Evolutionary conservation across 2,113 vertebrate genomes (phyloP).

Genomic region (Noctilio leporinus): DNA sequence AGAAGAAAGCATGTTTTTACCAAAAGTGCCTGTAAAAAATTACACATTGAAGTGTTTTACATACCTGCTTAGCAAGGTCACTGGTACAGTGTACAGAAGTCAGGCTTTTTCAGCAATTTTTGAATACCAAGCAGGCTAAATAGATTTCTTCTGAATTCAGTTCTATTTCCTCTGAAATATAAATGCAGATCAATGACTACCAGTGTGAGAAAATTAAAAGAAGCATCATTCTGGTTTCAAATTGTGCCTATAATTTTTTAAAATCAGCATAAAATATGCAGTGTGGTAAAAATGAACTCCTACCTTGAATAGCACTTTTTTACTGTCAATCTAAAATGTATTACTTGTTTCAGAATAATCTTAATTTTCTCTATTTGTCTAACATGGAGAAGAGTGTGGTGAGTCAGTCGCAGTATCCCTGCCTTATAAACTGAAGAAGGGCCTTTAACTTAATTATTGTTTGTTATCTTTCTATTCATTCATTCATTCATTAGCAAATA

Average conservation of each 20-base stretch:
- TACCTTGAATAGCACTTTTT: slow-evolving; percentile 75
- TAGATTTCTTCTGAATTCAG: slow-evolving; percentile 76
- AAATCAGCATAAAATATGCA: slow-evolving; percentile 66
- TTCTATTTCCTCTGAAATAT: slow-evolving; percentile 78
- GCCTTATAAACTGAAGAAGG: neutral
- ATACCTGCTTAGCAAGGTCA: slow-evolving; percentile 78
- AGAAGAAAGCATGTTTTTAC: slow-evolving; percentile 61
- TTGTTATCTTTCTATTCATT: neutral
- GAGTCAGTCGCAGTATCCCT: neutral
- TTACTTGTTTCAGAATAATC: slow-evolving; percentile 74
- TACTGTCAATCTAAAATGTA: slow-evolving; percentile 74
- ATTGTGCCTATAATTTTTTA: slow-evolving; percentile 68
- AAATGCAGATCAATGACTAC: slow-evolving; percentile 81
- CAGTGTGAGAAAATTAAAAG: slow-evolving; percentile 79
- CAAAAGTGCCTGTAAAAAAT: slow-evolving; percentile 74
- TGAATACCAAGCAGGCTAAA: slow-evolving; percentile 78
- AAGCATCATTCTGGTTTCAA: slow-evolving; percentile 77
- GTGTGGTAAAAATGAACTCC: slow-evolving; percentile 66
- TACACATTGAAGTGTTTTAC: slow-evolving; percentile 77
- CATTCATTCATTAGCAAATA: neutral
- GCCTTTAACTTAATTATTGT: neutral
- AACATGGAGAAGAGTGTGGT: neutral
- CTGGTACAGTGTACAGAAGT: slow-evolving; percentile 67
- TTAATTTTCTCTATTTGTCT: slow-evolving; percentile 72
- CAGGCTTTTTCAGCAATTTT: slow-evolving; percentile 77